A percentile compares a stretch with the other conserved stretches of the same genome.
Conservation (phyloP, 1,140 invertebrate species). For the Neodiprion pinetum region DNA sequence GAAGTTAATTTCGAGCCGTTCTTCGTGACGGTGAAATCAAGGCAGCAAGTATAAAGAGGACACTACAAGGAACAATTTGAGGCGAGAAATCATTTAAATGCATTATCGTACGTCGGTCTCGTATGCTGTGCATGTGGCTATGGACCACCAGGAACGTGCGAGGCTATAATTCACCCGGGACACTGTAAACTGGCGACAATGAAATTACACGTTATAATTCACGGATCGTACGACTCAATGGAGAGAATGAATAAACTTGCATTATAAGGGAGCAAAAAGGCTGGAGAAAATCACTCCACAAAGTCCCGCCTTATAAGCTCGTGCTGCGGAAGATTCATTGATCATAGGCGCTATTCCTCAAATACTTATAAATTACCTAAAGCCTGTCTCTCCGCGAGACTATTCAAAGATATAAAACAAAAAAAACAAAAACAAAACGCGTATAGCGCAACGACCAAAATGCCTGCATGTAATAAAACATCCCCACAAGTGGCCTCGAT, state of each 20-base stretch:
- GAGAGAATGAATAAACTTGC: slow-evolving; percentile 7
- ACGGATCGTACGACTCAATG: slow-evolving; percentile 1
- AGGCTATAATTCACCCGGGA: not conserved
- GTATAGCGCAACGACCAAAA: too few relatives aligned
- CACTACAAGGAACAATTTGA: not conserved
- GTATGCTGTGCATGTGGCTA: not conserved
- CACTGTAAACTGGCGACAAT: not conserved
- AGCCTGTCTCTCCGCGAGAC: not conserved
- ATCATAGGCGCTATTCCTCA: not conserved
- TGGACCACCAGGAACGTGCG: slow-evolving; percentile 1
- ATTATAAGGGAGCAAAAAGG: not conserved
- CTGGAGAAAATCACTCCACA: not conserved
- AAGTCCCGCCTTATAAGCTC: not conserved
- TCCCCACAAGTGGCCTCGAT: too few relatives aligned
- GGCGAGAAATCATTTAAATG: not conserved
- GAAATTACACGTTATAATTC: slow-evolving; percentile 8
- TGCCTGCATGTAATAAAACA: too few relatives aligned
- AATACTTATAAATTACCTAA: not conserved
- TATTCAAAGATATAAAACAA: too few relatives aligned
- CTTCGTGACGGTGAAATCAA: too few relatives aligned
- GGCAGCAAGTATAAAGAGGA: not conserved
- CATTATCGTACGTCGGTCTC: not conserved
- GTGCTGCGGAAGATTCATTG: not conserved
- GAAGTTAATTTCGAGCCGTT: too few relatives aligned
- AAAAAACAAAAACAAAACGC: too few relatives aligned